Base-by-base conservation (phyloP, 2,888 invertebrate genomes). In the Caenorhabditis drosophilae region DNA sequence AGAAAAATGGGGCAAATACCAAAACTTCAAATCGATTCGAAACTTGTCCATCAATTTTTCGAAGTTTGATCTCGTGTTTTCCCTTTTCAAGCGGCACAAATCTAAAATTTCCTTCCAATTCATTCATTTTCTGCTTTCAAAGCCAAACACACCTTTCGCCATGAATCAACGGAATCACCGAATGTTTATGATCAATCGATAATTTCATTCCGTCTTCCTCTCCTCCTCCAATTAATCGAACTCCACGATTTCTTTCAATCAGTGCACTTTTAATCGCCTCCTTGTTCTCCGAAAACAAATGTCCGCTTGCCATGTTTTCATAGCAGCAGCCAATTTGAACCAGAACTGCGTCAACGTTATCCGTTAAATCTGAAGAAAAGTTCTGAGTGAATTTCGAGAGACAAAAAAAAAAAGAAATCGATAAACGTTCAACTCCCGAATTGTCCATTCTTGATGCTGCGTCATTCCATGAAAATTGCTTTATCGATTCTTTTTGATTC, bases 261-360 rank as follows among this genome's bases (percentile, higher is more conserved):
- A 66, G 34, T 6, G 56, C 55, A 16, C 18, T 50, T 20, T 51
- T 55, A 0, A 81, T 54, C n/a, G 79, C 56, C 15, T 48, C 40
- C 22, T 66, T 60, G 53, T 81, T 81, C 46, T 81, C 81, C 2
- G 67, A 66, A 48, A 72, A 80, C 15, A 80, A 41, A 52, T 77
- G 72, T 9, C 77, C 74, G 25, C 70, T 66, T n/a, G 76, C 77
- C 42, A 73, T 69, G 16, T 67, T 72, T 40, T 81, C 80, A 47
- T 82, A 80, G 53, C 82, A 81, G 34, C 81, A 81, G 7, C 78
- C 80, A 11, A 62, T 71, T 51, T 78, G 78, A 1, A 76, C 70
- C n/a, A 80, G 64, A 9, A 80, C 57, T 0, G 76, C 74, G 45
- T 80, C 77, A n/a, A 76, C 69, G 1, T 71, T 66, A 40, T 64